phyloP scores from a whole-genome alignment of 2,888 invertebrate genomes.

The Bembecia ichneumoniformis region DNA sequence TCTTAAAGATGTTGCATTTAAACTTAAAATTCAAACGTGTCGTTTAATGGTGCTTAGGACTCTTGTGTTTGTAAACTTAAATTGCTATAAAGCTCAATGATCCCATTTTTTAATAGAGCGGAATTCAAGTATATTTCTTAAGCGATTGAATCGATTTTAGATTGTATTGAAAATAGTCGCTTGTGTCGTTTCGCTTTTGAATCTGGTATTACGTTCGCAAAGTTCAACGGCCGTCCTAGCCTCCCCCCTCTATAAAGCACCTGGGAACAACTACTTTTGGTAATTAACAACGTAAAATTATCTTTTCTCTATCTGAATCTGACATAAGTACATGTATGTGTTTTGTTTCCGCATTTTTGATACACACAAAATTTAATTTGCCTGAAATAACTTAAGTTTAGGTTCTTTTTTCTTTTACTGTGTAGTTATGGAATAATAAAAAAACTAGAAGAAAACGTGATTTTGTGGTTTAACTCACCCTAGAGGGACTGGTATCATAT shows the following conservation, averaged over 20 bases:
- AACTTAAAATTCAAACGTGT: conserved; percentile 14
- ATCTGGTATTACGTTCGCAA: conserved; percentile 29
- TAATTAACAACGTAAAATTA: conserved; percentile 49
- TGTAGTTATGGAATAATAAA: too few relatives aligned
- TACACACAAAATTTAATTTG: too few relatives aligned
- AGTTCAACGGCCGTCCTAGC: conserved; percentile 68
- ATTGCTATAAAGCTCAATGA: conserved; percentile 65
- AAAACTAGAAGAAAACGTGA: too few relatives aligned
- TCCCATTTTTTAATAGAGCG: conserved; percentile 41
- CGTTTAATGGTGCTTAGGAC: conserved; percentile 22
- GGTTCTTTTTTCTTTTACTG: too few relatives aligned
- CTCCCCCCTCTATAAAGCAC: conserved; percentile 33
- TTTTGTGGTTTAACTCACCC: too few relatives aligned
- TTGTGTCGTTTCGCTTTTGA: conserved; percentile 25
- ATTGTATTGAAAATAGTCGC: conserved; percentile 13
- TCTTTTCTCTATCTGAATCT: too few relatives aligned
- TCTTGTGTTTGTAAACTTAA: conserved; percentile 31
- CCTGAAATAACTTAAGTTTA: too few relatives aligned
- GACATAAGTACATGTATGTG: too few relatives aligned
- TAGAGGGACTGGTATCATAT: too few relatives aligned
- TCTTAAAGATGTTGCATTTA: conserved; percentile 11
- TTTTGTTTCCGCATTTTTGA: too few relatives aligned
- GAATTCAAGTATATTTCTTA: conserved; percentile 22
- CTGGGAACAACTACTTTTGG: conserved; percentile 48
- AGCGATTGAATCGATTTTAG: conserved; percentile 23